phyloP scores from a whole-genome alignment of 2,113 vertebrate genomes.

The Sprattus sprattus region DNA sequence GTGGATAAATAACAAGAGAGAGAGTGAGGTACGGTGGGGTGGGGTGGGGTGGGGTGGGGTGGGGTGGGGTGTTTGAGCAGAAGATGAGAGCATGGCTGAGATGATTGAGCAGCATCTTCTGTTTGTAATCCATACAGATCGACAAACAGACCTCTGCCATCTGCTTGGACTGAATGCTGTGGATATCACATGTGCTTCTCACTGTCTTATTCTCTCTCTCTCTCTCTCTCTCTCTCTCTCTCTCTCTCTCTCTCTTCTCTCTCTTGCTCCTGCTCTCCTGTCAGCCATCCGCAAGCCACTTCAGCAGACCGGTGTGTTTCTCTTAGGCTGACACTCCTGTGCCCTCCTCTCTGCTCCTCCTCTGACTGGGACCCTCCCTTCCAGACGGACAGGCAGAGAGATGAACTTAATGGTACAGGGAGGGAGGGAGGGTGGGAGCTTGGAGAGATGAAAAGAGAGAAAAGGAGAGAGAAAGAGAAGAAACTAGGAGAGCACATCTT shows the following conservation, averaged over 20 bases:
- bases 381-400: constrained; percentile 47
- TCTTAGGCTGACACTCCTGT: constrained; percentile 58
- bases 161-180: not conserved
- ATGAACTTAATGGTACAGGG: constrained; percentile 31
- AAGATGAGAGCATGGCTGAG: no score
- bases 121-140: not conserved
- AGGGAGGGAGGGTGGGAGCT: not conserved
- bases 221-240: not conserved
- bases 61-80: no score
- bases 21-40: no score
- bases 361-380: constrained; percentile 26
- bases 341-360: constrained; percentile 38
- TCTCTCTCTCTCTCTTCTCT: not conserved
- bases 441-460: not conserved
- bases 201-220: not conserved
- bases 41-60: no score
- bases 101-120: no score
- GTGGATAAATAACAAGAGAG: no score
- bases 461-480: constrained; percentile 11
- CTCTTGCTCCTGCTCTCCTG: constrained; percentile 41
- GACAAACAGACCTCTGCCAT: not conserved
- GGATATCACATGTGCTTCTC: not conserved
- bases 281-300: constrained; percentile 54
- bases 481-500: constrained; percentile 2
- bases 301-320: constrained; percentile 54